phyloP scores from a whole-genome alignment of 2,797 vertebrate species.

The Apogon talboti region DNA sequence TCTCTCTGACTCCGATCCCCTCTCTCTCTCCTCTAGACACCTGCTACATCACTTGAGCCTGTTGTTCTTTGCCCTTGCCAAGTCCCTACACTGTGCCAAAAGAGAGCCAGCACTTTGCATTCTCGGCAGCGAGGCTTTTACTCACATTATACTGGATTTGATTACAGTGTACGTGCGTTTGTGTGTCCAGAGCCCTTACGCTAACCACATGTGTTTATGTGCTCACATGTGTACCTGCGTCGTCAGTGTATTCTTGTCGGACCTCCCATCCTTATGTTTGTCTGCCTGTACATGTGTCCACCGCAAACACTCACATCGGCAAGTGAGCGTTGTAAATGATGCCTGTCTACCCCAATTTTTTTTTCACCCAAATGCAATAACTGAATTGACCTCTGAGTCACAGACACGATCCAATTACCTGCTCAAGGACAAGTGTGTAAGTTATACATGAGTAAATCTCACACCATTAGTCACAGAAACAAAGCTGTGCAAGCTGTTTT shows the following conservation, averaged over 20 bases:
- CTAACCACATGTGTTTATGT: conserved; percentile 48
- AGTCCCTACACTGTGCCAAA: conserved; percentile 64
- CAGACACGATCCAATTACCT: conserved; percentile 77
- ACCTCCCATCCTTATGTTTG: conserved; percentile 50
- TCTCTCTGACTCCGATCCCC: conserved; percentile 8
- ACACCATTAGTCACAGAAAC: conserved; percentile 60
- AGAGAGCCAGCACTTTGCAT: conserved; percentile 60
- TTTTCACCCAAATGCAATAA: conserved; percentile 69
- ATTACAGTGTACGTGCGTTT: conserved; percentile 64
- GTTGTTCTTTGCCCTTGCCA: conserved; percentile 68
- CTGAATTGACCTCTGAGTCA: conserved; percentile 76
- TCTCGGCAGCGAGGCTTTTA: conserved; percentile 57
- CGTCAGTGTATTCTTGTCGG: conserved; percentile 28
- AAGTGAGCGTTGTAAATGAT: conserved; percentile 34
- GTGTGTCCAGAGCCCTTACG: conserved; percentile 28
- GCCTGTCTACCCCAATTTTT: conserved; percentile 38
- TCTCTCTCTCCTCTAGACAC: conserved; percentile 41
- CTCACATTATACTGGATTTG: conserved; percentile 64
- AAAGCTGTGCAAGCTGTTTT: conserved; percentile 25
- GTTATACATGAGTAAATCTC: conserved; percentile 72
- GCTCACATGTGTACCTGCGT: conserved; percentile 43
- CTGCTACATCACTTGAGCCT: conserved; percentile 56
- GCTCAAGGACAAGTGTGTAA: conserved; percentile 77
- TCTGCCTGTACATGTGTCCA: conserved; percentile 26
- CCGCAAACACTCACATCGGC: conserved; percentile 16